phyloP scores from a whole-genome alignment of 2,888 invertebrate genomes.

The Allophyes oxyacanthae region DNA sequence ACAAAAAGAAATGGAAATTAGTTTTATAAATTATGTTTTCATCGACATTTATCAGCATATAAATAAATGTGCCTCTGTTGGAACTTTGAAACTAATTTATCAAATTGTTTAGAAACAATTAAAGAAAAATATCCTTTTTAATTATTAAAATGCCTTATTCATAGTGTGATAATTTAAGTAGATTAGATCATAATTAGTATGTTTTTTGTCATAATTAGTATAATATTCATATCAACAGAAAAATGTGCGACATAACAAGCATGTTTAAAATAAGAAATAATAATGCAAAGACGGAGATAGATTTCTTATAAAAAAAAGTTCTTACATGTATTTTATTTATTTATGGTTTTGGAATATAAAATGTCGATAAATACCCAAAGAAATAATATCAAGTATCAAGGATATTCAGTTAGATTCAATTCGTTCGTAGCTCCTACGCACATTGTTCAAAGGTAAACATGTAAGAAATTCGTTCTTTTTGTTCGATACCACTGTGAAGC shows the following conservation, averaged over 20 bases:
- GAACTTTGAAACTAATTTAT: background rate
- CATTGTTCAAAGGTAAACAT: slow-evolving; percentile 81
- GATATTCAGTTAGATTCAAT: slow-evolving; percentile 48
- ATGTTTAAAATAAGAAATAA: no score
- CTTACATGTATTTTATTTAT: no score
- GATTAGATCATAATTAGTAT: slow-evolving; percentile 16
- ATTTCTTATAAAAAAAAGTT: no score
- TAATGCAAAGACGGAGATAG: no score
- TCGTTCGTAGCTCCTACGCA: slow-evolving; percentile 76
- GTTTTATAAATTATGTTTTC: slow-evolving; percentile 3
- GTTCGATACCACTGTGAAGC: slow-evolving; percentile 69
- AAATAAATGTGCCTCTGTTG: slow-evolving; percentile 9
- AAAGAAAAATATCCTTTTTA: slow-evolving; percentile 3
- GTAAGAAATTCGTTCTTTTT: slow-evolving; percentile 78
- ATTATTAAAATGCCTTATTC: slow-evolving; percentile 13
- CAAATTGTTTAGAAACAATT: slow-evolving; percentile 9
- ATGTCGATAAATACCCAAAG: no score
- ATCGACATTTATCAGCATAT: slow-evolving; percentile 11
- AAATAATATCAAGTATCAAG: slow-evolving; percentile 63
- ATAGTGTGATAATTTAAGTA: slow-evolving; percentile 30
- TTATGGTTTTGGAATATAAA: no score
- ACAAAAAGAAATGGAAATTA: slow-evolving; percentile 2
- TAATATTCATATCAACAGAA: background rate
- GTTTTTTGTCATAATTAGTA: background rate
- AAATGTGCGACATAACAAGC: no score